Conservation (phyloP, 2,113 vertebrate genomes). For the Lethenteron reissneri region DNA sequence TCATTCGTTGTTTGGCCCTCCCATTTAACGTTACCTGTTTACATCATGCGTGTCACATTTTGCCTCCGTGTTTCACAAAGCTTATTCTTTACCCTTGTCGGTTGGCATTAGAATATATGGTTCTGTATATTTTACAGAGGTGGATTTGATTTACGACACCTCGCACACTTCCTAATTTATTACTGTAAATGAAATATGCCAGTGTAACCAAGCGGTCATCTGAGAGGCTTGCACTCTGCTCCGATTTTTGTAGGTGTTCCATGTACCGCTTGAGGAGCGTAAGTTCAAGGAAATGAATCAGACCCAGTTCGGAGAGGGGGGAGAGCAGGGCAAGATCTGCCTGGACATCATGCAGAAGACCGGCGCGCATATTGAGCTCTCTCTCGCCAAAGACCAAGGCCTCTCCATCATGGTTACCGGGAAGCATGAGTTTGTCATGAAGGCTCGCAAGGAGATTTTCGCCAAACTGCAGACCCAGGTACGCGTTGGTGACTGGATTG, state of each 20-base stretch:
- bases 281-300: constrained; percentile 98
- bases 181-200: not conserved
- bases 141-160: not conserved
- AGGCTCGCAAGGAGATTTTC: constrained; percentile 94
- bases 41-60: not conserved
- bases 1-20: no score
- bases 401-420: constrained; percentile 99
- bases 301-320: constrained; percentile 90
- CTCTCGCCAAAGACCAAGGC: constrained; percentile 93
- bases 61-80: not conserved
- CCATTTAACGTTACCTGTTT: no score
- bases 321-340: constrained; percentile 88
- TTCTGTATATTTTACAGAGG: not conserved
- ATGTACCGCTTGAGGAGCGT: constrained; percentile 91
- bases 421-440: constrained; percentile 92
- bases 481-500: constrained; percentile 7
- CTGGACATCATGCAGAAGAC: constrained; percentile 99
- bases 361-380: constrained; percentile 85
- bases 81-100: not conserved
- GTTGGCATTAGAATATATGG: not conserved
- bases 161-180: not conserved
- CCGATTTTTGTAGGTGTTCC: constrained; percentile 50
- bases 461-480: constrained; percentile 96
- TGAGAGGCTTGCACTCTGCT: not conserved
- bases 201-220: not conserved